These are phyloP conservation scores for Lagria hirta DNA, from an alignment of 2,888 invertebrate species.

Conservation along the genomic window DNA sequence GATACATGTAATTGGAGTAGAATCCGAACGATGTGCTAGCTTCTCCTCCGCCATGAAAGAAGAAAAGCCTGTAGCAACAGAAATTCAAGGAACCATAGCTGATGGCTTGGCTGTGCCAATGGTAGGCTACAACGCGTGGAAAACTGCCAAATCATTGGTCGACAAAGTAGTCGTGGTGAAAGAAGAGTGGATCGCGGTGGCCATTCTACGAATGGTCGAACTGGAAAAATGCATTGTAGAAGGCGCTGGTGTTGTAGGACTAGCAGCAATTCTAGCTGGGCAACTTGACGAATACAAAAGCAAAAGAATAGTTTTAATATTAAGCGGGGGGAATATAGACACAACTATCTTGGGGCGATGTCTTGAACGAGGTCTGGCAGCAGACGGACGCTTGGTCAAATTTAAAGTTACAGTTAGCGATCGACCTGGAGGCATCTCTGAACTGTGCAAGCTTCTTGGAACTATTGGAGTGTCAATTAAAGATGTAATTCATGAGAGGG, in stretches of 20 bases:
- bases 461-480: conserved; percentile 86
- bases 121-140: conserved; percentile 69
- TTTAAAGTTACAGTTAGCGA: conserved; percentile 81
- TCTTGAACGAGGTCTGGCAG: conserved; percentile 84
- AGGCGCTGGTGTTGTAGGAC: conserved; percentile 70
- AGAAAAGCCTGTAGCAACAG: conserved; percentile 59
- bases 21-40: conserved; percentile 88
- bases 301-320: conserved; percentile 80
- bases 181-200: conserved; percentile 66
- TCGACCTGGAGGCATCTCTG: conserved; percentile 85
- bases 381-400: conserved; percentile 75
- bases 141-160: conserved; percentile 61
- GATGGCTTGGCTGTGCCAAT: conserved; percentile 71
- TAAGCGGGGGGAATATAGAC: conserved; percentile 91
- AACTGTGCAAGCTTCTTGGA: conserved; percentile 75
- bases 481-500: conserved; percentile 93
- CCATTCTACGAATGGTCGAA: conserved; percentile 64
- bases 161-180: conserved; percentile 70
- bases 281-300: conserved; percentile 66
- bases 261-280: conserved; percentile 68
- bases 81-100: conserved; percentile 62
- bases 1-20: conserved; percentile 86
- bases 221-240: conserved; percentile 72
- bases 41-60: conserved; percentile 67
- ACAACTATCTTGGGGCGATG: conserved; percentile 87